phyloP scores from a whole-genome alignment of 2,113 vertebrate species.

The Clinocottus analis region DNA sequence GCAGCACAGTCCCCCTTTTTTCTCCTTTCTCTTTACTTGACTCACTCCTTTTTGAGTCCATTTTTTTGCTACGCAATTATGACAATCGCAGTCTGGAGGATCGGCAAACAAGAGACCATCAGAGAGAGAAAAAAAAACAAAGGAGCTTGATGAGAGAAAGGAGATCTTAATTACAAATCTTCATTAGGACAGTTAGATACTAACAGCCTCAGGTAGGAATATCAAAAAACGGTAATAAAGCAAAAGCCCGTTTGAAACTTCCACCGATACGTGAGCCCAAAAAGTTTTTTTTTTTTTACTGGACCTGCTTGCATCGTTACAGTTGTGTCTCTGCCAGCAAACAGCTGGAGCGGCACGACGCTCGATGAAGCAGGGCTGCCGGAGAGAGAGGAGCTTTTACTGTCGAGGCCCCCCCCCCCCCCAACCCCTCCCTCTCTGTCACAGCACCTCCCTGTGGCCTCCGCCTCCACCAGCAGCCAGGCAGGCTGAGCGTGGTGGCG shows the following conservation, averaged over 20 bases:
- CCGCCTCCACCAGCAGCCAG: constrained; percentile 57
- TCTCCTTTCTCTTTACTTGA: constrained; percentile 11
- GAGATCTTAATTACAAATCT: constrained; percentile 83
- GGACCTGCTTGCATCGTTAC: constrained; percentile 67
- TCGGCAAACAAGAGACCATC: constrained; percentile 63
- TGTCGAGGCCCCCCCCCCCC: constrained; percentile 61
- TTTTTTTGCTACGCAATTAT: constrained; percentile 73
- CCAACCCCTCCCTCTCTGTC: too few relatives aligned
- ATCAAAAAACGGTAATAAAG: constrained; percentile 58
- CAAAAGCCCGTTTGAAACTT: constrained; percentile 71
- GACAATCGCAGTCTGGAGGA: constrained; percentile 74
- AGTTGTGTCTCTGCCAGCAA: constrained; percentile 72
- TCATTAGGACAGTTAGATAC: constrained; percentile 61
- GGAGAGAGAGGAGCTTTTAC: constrained; percentile 57
- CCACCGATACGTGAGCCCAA: constrained; percentile 61
- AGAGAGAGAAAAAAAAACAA: constrained; percentile 68
- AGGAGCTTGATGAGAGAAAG: constrained; percentile 70
- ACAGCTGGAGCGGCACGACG: constrained; percentile 70
- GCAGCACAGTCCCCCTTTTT: constrained; percentile 22
- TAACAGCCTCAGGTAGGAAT: constrained; percentile 60
- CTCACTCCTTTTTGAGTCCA: constrained; percentile 62
- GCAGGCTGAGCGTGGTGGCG: constrained; percentile 16
- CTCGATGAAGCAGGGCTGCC: constrained; percentile 69
- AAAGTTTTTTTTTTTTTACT: constrained; percentile 66
- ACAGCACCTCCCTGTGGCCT: constrained; percentile 81